Evolutionary conservation across 2,113 vertebrate genomes (phyloP).

Genomic region (Oryzias woworae): DNA sequence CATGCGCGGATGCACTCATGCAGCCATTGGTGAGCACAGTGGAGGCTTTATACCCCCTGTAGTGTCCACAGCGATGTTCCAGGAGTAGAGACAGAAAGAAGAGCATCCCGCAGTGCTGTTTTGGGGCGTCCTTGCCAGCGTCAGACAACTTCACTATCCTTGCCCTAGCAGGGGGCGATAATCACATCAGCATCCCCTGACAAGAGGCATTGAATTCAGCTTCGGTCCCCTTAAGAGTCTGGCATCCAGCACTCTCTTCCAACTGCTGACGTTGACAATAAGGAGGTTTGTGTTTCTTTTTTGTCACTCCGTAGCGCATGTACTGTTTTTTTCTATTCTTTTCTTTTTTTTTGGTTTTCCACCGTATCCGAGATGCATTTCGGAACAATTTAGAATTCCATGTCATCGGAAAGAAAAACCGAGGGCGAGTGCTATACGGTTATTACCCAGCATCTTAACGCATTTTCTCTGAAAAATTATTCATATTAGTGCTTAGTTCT

Average conservation of each 20-base stretch:
- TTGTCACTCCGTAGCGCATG: conserved; percentile 34
- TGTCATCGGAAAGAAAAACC: conserved; percentile 41
- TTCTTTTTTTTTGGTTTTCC: background rate
- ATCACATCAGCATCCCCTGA: conserved; percentile 79
- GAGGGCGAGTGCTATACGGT: conserved; percentile 35
- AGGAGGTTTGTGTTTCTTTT: conserved; percentile 66
- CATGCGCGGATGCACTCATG: conserved; percentile 44
- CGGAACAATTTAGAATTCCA: conserved; percentile 38
- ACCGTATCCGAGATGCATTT: conserved; percentile 21
- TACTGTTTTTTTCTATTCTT: conserved; percentile 1
- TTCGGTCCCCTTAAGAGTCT: conserved; percentile 72
- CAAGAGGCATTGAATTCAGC: conserved; percentile 77
- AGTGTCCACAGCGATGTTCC: conserved; percentile 55
- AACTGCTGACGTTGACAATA: conserved; percentile 71
- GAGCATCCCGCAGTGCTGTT: conserved; percentile 68
- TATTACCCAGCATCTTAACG: background rate
- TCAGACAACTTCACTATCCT: conserved; percentile 77
- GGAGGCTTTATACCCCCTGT: conserved; percentile 64
- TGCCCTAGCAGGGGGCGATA: conserved; percentile 76
- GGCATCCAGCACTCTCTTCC: conserved; percentile 68
- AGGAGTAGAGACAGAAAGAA: conserved; percentile 52
- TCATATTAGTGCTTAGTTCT: conserved; percentile 14
- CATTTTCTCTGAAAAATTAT: too few relatives aligned
- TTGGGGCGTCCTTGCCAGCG: conserved; percentile 62
- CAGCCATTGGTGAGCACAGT: conserved; percentile 48